Conservation (phyloP, 1,140 invertebrate species). For the Macrotrachela quadricornifera region DNA sequence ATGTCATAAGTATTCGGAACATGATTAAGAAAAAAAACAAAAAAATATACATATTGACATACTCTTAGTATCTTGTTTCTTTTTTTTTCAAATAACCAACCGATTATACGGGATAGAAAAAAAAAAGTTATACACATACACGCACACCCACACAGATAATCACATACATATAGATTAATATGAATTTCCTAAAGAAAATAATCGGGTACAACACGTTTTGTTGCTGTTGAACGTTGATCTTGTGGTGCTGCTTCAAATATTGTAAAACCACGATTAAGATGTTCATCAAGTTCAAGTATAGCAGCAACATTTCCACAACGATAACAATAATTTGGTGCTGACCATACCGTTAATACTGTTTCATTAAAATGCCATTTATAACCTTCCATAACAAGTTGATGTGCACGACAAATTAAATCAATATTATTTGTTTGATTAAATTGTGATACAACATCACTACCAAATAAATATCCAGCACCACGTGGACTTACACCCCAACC, state of each 20-base stretch:
- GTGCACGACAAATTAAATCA: slow-evolving; percentile 93
- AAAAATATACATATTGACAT: no score
- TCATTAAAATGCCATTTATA: slow-evolving; percentile 99
- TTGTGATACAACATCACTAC: slow-evolving; percentile 80
- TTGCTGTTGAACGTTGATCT: slow-evolving; percentile 82
- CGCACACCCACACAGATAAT: no score
- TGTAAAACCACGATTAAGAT: slow-evolving; percentile 79
- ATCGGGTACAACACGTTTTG: slow-evolving; percentile 94
- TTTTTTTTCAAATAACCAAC: no score
- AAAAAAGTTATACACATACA: no score
- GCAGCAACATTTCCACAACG: slow-evolving; percentile 96
- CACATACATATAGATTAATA: no score
- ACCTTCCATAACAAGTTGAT: slow-evolving; percentile 98
- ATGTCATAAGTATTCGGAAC: no score
- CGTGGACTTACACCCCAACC: slow-evolving; percentile 81
- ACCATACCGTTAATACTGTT: slow-evolving; percentile 96
- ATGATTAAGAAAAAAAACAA: no score
- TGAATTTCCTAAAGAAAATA: slow-evolving; percentile 56
- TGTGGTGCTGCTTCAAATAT: slow-evolving; percentile 98
- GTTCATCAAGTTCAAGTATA: slow-evolving; percentile 88
- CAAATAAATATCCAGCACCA: slow-evolving; percentile 88
- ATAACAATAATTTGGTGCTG: slow-evolving; percentile 97
- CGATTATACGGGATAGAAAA: no score
- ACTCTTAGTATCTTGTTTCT: no score
- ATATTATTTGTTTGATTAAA: slow-evolving; percentile 90